Percentiles rank a stretch among this genome's conserved stretches.
Evolutionary conservation across 2,888 invertebrate species (phyloP).

Genomic region (Falcaria lacertinaria): DNA sequence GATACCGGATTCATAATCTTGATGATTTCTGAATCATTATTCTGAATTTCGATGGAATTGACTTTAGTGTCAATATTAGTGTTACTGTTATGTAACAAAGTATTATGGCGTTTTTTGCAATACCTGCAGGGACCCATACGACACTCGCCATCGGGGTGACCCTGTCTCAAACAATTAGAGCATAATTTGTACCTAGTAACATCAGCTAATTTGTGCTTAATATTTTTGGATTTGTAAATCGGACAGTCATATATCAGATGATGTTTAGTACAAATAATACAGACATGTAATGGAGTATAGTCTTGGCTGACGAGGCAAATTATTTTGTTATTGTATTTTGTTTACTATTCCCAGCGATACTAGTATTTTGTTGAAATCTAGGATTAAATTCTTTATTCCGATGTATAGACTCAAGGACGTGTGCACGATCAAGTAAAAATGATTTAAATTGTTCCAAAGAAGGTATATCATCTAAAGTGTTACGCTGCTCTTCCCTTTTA

Average conservation of each 20-base stretch:
- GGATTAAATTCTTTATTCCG: conserved; percentile 8
- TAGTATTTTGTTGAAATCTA: neutral
- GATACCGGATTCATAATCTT: conserved; percentile 8
- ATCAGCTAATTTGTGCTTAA: conserved; percentile 8
- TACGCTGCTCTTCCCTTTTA: conserved; percentile 23
- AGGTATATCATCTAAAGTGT: conserved; percentile 11
- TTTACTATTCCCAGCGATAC: neutral
- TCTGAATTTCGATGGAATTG: no score
- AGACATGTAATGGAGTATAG: conserved; percentile 3
- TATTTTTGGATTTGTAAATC: conserved; percentile 13
- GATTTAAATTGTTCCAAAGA: conserved; percentile 18
- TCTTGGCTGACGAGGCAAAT: conserved; percentile 4
- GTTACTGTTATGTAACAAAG: conserved; percentile 15
- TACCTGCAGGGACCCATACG: conserved; percentile 21
- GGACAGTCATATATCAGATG: conserved; percentile 25
- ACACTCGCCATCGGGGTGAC: conserved; percentile 16
- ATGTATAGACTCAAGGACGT: conserved; percentile 18
- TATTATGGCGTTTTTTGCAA: conserved; percentile 21
- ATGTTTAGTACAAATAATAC: conserved; percentile 15
- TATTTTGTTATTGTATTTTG: conserved; percentile 7
- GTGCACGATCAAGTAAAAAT: conserved; percentile 21
- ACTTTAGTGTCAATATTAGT: neutral
- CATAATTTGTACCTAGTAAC: conserved; percentile 18
- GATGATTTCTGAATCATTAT: no score
- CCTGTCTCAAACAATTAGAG: conserved; percentile 17